Conservation (phyloP, 1,140 invertebrate genomes). For the Latrodectus geometricus region DNA sequence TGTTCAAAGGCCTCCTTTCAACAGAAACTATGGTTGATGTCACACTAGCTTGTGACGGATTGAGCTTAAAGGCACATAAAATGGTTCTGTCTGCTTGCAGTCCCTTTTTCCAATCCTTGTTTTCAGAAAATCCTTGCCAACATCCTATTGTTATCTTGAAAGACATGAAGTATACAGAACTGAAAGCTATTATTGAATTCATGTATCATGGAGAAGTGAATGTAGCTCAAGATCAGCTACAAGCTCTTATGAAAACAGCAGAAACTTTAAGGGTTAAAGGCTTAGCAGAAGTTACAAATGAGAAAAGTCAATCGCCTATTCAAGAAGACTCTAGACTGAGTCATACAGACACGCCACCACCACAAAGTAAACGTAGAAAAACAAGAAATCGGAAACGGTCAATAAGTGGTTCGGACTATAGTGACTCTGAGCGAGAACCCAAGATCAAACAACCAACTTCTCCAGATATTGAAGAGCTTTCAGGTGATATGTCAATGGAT, state of each 20-base stretch:
- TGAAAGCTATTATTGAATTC: constrained; percentile 77
- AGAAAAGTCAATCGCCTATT: background rate
- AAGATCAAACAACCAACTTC: background rate
- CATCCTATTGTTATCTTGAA: constrained; percentile 91
- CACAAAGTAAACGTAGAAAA: background rate
- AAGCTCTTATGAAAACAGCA: constrained; percentile 25
- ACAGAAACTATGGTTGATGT: constrained; percentile 92
- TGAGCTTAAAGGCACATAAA: constrained; percentile 91
- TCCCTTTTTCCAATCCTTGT: constrained; percentile 93
- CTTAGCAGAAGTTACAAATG: constrained; percentile 3
- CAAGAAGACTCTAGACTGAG: background rate
- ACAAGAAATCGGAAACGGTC: background rate
- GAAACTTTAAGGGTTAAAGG: constrained; percentile 20
- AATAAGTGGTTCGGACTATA: background rate
- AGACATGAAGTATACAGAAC: constrained; percentile 89
- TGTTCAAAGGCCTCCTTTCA: constrained; percentile 89
- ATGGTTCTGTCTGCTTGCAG: constrained; percentile 93
- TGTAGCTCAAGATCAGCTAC: constrained; percentile 64
- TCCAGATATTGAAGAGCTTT: background rate
- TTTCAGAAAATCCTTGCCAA: constrained; percentile 87
- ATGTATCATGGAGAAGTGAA: constrained; percentile 75
- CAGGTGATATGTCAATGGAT: background rate
- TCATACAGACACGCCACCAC: background rate
- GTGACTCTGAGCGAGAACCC: background rate
- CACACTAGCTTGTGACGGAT: constrained; percentile 90